phyloP scores from a whole-genome alignment of 1,140 invertebrate genomes.

The Aphidius ervi region DNA sequence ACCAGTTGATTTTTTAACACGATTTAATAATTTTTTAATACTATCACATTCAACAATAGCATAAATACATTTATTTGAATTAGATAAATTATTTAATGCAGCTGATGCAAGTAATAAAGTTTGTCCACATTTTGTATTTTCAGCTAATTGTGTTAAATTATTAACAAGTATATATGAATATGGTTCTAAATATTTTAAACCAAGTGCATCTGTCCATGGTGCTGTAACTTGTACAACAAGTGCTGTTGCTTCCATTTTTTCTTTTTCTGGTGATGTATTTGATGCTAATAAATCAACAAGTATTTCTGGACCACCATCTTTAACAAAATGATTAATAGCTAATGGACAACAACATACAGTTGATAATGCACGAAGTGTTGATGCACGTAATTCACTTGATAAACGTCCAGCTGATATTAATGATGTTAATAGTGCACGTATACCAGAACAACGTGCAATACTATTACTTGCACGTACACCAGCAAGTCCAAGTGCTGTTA shows the following conservation, averaged over 20 bases:
- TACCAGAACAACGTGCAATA: slow-evolving; percentile 59
- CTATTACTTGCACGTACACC: slow-evolving; percentile 60
- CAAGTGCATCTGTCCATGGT: slow-evolving; percentile 59
- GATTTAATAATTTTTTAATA: slow-evolving; percentile 54
- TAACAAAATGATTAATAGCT: slow-evolving; percentile 61
- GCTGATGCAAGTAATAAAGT: slow-evolving; percentile 64
- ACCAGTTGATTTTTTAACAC: slow-evolving; percentile 49
- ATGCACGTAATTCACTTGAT: slow-evolving; percentile 53
- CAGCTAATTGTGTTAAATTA: slow-evolving; percentile 52
- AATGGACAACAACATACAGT: slow-evolving; percentile 63
- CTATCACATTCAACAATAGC: slow-evolving; percentile 60
- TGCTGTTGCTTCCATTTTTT: slow-evolving; percentile 63
- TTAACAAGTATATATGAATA: slow-evolving; percentile 33
- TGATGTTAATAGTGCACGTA: slow-evolving; percentile 56
- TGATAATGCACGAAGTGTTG: slow-evolving; percentile 60
- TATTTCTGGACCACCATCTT: slow-evolving; percentile 62
- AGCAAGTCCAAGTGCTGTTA: slow-evolving; percentile 53
- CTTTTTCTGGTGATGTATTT: slow-evolving; percentile 45
- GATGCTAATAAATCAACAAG: slow-evolving; percentile 57
- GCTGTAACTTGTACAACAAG: slow-evolving; percentile 71
- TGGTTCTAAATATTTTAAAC: slow-evolving; percentile 36
- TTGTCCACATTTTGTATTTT: slow-evolving; percentile 56
- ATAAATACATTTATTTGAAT: slow-evolving; percentile 31
- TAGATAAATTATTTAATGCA: slow-evolving; percentile 63
- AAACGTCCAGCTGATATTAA: slow-evolving; percentile 38